A percentile compares a stretch with the other conserved stretches of the same genome.
Evolutionary conservation across 1,140 invertebrate species (phyloP).

Genomic region (Cherax quadricarinatus): DNA sequence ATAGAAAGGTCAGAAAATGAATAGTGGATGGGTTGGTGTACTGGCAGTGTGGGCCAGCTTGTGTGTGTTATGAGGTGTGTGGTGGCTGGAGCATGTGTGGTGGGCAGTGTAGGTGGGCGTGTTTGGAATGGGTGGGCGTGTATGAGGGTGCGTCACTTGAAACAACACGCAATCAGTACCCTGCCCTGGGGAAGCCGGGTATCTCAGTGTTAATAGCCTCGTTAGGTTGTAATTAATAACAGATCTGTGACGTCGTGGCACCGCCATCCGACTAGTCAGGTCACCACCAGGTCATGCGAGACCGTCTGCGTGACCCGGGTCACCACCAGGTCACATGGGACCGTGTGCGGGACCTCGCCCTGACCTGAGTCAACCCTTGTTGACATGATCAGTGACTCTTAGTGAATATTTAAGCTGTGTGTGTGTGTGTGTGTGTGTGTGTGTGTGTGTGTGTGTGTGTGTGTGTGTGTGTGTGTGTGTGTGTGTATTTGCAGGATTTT

Average conservation of each 20-base stretch:
- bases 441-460: background rate
- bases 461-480: background rate
- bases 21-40: no score
- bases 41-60: no score
- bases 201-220: conserved; percentile 18
- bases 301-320: background rate
- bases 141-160: background rate
- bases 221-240: conserved; percentile 48
- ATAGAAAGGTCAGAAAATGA: no score
- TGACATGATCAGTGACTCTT: background rate
- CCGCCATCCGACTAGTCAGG: conserved; percentile 21
- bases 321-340: background rate
- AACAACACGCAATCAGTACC: background rate
- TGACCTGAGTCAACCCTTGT: background rate
- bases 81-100: background rate
- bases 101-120: background rate
- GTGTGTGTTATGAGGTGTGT: no score
- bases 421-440: background rate
- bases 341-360: background rate
- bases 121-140: background rate
- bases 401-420: background rate
- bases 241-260: conserved; percentile 12
- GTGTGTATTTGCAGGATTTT: no score
- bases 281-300: conserved; percentile 2
- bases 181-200: no score